Evolutionary conservation across 2,888 invertebrate species (phyloP).

Genomic region (Sminthurides aquaticus): DNA sequence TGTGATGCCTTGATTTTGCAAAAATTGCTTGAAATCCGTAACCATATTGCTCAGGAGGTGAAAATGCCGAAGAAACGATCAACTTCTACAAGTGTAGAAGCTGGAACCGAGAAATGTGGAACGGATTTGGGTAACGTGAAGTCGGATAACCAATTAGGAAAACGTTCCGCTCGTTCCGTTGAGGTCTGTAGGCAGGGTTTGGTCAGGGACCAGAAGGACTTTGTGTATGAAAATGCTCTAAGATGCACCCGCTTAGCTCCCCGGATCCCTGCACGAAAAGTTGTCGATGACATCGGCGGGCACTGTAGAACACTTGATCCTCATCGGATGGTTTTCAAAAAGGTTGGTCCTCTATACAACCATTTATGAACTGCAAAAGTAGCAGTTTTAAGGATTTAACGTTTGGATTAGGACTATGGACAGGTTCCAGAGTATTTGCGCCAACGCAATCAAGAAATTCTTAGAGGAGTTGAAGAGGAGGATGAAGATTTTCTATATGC

Average conservation of each 20-base stretch:
- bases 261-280: slow-evolving; percentile 2
- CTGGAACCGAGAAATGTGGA: not conserved
- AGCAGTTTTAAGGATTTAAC: too few relatives aligned
- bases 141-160: not conserved
- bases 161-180: not conserved
- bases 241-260: slow-evolving; percentile 6
- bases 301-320: not conserved
- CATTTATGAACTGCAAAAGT: not conserved
- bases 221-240: slow-evolving; percentile 11
- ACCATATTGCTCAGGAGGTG: not conserved
- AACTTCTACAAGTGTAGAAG: not conserved
- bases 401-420: slow-evolving; percentile 11
- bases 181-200: not conserved
- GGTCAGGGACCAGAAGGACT: slow-evolving; percentile 4
- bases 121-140: not conserved
- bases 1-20: slow-evolving; percentile 10
- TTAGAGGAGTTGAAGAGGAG: not conserved
- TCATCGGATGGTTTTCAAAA: not conserved
- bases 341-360: not conserved
- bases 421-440: slow-evolving; percentile 9
- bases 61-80: not conserved
- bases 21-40: slow-evolving; percentile 6
- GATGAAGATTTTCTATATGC: not conserved
- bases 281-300: slow-evolving; percentile 6
- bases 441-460: not conserved